Conservation (phyloP, 2,113 vertebrate species). For the Trogon melanurus region DNA sequence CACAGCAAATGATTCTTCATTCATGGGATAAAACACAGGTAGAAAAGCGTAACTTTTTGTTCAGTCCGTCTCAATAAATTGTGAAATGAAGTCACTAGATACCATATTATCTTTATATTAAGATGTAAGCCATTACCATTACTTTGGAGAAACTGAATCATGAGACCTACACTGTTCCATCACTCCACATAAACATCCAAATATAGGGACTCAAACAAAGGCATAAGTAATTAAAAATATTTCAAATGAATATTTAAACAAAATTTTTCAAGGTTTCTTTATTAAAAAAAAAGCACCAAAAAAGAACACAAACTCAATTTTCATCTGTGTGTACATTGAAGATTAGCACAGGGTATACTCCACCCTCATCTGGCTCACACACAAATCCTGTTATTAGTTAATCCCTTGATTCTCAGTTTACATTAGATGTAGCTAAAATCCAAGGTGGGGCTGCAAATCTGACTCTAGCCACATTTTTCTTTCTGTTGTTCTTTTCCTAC, state of each 20-base stretch:
- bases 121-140: not conserved
- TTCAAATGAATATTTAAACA: not conserved
- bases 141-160: not conserved
- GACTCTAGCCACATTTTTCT: not conserved
- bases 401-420: not conserved
- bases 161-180: not conserved
- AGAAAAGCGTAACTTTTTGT: not conserved
- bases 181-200: not conserved
- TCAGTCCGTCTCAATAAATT: not conserved
- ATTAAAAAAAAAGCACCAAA: not conserved
- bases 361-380: conserved; percentile 8
- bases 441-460: not conserved
- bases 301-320: not conserved
- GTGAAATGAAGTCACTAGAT: not conserved
- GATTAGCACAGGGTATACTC: not conserved
- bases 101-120: not conserved
- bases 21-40: not conserved
- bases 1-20: not conserved
- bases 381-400: not conserved
- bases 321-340: not conserved
- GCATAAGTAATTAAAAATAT: not conserved
- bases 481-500: not conserved
- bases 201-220: not conserved
- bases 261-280: not conserved
- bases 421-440: not conserved